Percentiles rank a stretch among this genome's conserved stretches.
These are phyloP conservation scores for Nomada goodeniana DNA, from an alignment of 2,888 invertebrate genomes.

Conservation along the genomic window DNA sequence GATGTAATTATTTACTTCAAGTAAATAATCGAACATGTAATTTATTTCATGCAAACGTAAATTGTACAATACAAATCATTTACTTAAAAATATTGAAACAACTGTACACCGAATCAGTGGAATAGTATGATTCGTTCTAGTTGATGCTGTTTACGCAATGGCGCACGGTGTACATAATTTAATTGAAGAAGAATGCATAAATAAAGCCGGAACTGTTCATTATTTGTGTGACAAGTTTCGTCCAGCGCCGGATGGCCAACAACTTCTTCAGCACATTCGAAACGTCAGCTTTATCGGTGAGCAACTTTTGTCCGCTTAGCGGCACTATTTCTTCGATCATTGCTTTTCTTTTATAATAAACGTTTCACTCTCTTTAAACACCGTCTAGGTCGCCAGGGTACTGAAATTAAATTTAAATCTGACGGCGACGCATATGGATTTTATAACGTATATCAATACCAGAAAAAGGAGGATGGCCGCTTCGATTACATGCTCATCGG, in stretches of 20 bases:
- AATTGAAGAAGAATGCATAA: conserved; percentile 86
- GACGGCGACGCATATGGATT: conserved; percentile 89
- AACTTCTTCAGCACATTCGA: conserved; percentile 87
- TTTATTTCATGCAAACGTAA: no score
- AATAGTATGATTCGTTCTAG: conserved; percentile 79
- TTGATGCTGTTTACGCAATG: conserved; percentile 92
- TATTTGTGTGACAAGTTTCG: conserved; percentile 84
- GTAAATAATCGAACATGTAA: no score
- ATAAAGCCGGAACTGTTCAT: conserved; percentile 78
- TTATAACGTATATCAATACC: conserved; percentile 90
- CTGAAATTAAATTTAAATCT: conserved; percentile 87
- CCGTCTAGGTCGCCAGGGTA: conserved; percentile 84
- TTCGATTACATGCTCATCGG: conserved; percentile 87
- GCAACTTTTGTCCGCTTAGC: neutral
- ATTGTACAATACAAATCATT: no score
- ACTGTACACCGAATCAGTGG: no score
- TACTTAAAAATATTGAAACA: no score
- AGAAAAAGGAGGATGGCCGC: conserved; percentile 85
- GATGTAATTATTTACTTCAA: no score
- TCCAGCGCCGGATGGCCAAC: conserved; percentile 86
- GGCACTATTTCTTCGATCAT: no score
- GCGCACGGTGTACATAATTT: conserved; percentile 89
- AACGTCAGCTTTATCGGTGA: conserved; percentile 87
- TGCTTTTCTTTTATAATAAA: neutral
- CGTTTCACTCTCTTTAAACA: conserved; percentile 14